phyloP scores from a whole-genome alignment of 1,140 invertebrate genomes.

The Bombus terrestris region DNA sequence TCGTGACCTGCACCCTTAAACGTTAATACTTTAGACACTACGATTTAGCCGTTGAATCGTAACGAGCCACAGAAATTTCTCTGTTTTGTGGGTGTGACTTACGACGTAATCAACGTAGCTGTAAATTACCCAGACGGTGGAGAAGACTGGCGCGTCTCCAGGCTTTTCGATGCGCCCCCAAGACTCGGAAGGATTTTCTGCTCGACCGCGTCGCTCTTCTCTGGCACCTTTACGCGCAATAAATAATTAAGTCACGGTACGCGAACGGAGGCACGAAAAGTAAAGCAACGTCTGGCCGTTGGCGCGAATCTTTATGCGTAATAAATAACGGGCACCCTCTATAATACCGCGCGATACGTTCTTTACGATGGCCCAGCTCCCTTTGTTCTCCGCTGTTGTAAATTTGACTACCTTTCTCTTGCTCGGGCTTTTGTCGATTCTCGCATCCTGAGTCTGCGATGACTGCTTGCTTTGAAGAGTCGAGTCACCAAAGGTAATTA shows the following conservation, averaged over 20 bases:
- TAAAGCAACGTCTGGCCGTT: neutral
- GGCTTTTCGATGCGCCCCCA: slow-evolving; percentile 52
- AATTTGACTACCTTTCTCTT: neutral
- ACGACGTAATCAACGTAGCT: slow-evolving; percentile 63
- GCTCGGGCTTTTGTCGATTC: neutral
- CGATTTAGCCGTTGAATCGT: too few relatives aligned
- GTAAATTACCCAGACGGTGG: slow-evolving; percentile 44
- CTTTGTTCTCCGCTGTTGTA: slow-evolving; percentile 1
- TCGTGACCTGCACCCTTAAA: too few relatives aligned
- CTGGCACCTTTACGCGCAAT: slow-evolving; percentile 27
- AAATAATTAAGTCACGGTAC: slow-evolving; percentile 12
- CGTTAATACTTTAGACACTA: too few relatives aligned
- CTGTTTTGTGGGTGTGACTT: slow-evolving; percentile 63
- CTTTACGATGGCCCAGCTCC: neutral
- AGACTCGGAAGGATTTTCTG: slow-evolving; percentile 7
- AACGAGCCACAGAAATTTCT: slow-evolving; percentile 20
- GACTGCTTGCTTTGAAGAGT: neutral
- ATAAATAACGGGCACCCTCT: neutral
- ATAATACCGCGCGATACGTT: neutral
- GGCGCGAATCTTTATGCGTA: slow-evolving; percentile 6
- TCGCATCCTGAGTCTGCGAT: neutral
- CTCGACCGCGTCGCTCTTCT: neutral
- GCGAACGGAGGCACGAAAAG: neutral
- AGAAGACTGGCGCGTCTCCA: slow-evolving; percentile 60
- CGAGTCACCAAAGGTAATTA: neutral